Conservation (phyloP, 2,797 vertebrate species). For the Paratrypauchen microcephalus region DNA sequence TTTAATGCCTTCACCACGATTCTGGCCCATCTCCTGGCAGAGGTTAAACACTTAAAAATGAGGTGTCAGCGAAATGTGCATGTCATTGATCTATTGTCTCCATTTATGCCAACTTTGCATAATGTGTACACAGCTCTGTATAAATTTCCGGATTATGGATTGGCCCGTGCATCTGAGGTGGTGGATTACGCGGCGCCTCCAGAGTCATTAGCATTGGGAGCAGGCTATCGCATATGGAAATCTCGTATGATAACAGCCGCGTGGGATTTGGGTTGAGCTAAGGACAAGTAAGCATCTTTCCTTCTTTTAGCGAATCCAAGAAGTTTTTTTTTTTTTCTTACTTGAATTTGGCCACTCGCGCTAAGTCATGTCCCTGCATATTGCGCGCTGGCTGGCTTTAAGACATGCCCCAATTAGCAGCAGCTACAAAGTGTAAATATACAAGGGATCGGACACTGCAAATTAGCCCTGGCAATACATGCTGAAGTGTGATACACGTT, state of each 20-base stretch:
- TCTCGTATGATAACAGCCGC: constrained; percentile 46
- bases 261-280: constrained; percentile 50
- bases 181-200: constrained; percentile 42
- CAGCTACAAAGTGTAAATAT: constrained; percentile 35
- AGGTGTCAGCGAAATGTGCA: constrained; percentile 3
- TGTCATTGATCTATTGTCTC: constrained; percentile 25
- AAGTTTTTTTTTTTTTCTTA: constrained; percentile 41
- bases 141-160: constrained; percentile 41
- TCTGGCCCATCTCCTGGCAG: background rate
- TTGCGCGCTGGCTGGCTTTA: constrained; percentile 56
- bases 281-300: constrained; percentile 23
- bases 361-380: constrained; percentile 50
- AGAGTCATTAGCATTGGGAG: constrained; percentile 50
- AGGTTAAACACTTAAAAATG: background rate
- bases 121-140: constrained; percentile 18
- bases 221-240: constrained; percentile 51
- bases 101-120: constrained; percentile 16
- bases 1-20: background rate
- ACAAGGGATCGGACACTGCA: too few species aligned
- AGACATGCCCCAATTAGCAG: constrained; percentile 60
- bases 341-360: constrained; percentile 34
- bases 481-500: too few species aligned
- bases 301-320: constrained; percentile 20
- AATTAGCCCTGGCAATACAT: too few species aligned
- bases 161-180: constrained; percentile 45